Conservation (phyloP, 2,797 vertebrate species). For the Cryptoblepharus egeriae region DNA sequence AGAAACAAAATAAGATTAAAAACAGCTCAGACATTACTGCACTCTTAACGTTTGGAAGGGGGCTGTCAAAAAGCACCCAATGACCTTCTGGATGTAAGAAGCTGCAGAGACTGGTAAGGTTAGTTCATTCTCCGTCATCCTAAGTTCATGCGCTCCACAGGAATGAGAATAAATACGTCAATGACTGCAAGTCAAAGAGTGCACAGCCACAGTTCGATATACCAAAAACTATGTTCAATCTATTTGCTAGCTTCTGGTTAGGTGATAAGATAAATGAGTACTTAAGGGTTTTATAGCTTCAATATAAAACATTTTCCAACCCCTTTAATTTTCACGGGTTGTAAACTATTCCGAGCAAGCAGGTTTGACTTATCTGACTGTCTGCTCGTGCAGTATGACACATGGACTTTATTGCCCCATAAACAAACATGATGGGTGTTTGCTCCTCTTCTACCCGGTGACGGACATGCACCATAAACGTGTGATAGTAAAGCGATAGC, state of each 20-base stretch:
- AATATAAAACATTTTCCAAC: conserved; percentile 54
- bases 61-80: not conserved
- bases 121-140: not conserved
- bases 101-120: not conserved
- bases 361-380: conserved; percentile 62
- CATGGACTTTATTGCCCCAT: conserved; percentile 69
- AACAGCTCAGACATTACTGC: not conserved
- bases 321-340: conserved; percentile 61
- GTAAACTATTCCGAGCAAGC: conserved; percentile 64
- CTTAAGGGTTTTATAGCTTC: conserved; percentile 61
- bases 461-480: conserved; percentile 55
- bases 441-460: conserved; percentile 43
- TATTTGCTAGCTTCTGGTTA: conserved; percentile 45
- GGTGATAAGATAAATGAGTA: conserved; percentile 47
- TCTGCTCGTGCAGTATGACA: conserved; percentile 60
- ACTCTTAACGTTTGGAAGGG: not conserved
- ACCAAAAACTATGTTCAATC: conserved; percentile 57
- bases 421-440: conserved; percentile 66
- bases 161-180: conserved; percentile 24
- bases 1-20: not conserved
- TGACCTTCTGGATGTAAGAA: not conserved
- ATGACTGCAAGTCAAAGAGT: conserved; percentile 58
- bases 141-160: not conserved
- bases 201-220: conserved; percentile 38
- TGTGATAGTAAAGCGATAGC: conserved; percentile 50